These are phyloP conservation scores for Miniopterus natalensis DNA, from an alignment of 2,113 vertebrate species.

Conservation along the genomic window DNA sequence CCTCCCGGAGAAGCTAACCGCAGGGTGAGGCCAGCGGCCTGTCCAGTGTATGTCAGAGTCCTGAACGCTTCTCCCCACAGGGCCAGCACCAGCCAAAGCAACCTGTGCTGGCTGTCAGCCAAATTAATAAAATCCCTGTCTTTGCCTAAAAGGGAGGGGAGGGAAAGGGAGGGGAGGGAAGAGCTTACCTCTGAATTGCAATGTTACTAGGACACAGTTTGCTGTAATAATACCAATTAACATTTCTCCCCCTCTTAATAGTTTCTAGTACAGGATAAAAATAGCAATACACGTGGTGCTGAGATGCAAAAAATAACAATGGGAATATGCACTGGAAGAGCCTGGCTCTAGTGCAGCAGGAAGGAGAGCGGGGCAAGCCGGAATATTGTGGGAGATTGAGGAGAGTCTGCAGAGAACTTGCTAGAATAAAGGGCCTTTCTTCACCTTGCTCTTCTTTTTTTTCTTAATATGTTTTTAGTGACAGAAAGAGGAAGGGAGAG, in stretches of 20 bases:
- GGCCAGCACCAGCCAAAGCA: constrained; percentile 55
- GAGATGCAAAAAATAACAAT: constrained; percentile 72
- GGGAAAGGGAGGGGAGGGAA: not conserved
- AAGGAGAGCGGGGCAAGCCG: not conserved
- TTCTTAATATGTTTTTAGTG: not conserved
- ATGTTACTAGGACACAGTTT: constrained; percentile 84
- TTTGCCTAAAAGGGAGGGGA: constrained; percentile 81
- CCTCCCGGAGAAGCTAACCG: not conserved
- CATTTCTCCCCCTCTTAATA: constrained; percentile 85
- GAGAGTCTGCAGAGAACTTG: not conserved
- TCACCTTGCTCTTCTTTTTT: not conserved
- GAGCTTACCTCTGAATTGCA: constrained; percentile 79
- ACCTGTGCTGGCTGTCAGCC: constrained; percentile 80
- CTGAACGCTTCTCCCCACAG: constrained; percentile 70
- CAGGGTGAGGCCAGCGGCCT: not conserved
- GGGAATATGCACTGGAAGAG: constrained; percentile 35
- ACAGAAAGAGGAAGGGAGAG: too few relatives aligned
- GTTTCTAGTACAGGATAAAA: constrained; percentile 85
- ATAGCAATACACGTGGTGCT: constrained; percentile 78
- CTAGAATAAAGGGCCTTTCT: not conserved
- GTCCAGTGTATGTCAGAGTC: constrained; percentile 56
- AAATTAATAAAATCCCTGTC: constrained; percentile 47
- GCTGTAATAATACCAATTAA: constrained; percentile 88
- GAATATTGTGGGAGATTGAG: not conserved
- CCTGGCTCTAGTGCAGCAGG: not conserved